These are phyloP conservation scores for Notiomystis cincta DNA, from an alignment of 2,113 vertebrate genomes.

Conservation along the genomic window DNA sequence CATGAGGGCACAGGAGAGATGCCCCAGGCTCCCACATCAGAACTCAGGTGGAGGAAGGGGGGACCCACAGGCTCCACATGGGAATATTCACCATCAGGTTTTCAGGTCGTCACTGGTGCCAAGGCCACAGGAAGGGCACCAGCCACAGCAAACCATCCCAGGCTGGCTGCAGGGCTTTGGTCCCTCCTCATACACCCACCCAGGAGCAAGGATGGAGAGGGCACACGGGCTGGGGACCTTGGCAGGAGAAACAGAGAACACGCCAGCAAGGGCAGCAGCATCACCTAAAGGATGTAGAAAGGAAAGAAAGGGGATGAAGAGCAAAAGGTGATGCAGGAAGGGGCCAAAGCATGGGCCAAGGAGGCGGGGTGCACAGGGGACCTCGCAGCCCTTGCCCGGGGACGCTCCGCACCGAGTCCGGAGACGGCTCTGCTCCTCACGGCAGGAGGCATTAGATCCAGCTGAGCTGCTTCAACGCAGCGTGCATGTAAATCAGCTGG, in stretches of 20 bases:
- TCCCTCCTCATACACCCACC: not conserved
- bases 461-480: slow-evolving; percentile 62
- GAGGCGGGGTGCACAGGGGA: not conserved
- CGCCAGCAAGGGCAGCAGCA: not conserved
- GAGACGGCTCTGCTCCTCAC: not conserved
- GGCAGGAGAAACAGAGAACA: not conserved
- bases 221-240: fast-evolving
- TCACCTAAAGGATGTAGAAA: not conserved
- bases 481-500: slow-evolving; percentile 63
- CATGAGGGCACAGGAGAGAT: not conserved
- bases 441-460: slow-evolving; percentile 61
- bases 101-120: not conserved
- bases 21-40: fast-evolving
- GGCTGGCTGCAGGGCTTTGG: not conserved
- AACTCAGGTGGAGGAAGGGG: not conserved
- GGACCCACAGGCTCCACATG: fast-evolving
- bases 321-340: not conserved
- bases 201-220: fast-evolving
- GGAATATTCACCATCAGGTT: not conserved
- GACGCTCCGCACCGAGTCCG: not conserved
- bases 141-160: not conserved
- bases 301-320: not conserved
- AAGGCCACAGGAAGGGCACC: not conserved
- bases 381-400: not conserved
- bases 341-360: not conserved